These are phyloP conservation scores for Eubucco bourcierii DNA, from an alignment of 2,113 vertebrate genomes.

Conservation along the genomic window DNA sequence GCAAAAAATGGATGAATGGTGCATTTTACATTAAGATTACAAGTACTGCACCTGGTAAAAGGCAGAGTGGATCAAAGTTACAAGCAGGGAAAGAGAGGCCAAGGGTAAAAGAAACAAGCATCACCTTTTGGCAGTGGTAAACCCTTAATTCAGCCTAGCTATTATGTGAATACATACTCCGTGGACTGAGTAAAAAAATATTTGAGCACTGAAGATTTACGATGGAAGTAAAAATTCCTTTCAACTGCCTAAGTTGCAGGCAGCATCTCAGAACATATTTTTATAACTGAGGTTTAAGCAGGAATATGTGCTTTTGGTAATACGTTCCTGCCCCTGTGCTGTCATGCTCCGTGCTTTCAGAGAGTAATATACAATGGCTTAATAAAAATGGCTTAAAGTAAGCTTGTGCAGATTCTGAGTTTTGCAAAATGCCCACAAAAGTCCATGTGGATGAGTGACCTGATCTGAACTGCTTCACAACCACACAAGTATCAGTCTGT, in stretches of 20 bases:
- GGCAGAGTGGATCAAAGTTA: background rate
- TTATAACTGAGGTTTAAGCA: background rate
- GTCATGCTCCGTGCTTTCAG: constrained; percentile 1
- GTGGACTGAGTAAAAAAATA: background rate
- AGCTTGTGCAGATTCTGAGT: background rate
- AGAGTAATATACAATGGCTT: background rate
- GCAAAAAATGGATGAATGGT: background rate
- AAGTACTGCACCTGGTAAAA: background rate
- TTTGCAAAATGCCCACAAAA: background rate
- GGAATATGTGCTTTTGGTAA: background rate
- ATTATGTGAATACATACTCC: background rate
- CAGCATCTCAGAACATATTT: background rate
- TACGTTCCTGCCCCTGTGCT: background rate
- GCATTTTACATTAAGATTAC: background rate
- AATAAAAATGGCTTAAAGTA: background rate
- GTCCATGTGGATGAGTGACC: background rate
- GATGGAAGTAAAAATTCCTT: background rate
- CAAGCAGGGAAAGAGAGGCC: background rate
- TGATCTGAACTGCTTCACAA: constrained; percentile 7
- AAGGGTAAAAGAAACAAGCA: background rate
- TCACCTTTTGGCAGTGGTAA: background rate
- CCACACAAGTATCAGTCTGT: background rate
- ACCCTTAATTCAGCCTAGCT: background rate
- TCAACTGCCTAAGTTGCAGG: background rate
- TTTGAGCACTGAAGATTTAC: background rate